Evolutionary conservation across 2,113 vertebrate genomes (phyloP).

Genomic region (Pampusana beccarii): DNA sequence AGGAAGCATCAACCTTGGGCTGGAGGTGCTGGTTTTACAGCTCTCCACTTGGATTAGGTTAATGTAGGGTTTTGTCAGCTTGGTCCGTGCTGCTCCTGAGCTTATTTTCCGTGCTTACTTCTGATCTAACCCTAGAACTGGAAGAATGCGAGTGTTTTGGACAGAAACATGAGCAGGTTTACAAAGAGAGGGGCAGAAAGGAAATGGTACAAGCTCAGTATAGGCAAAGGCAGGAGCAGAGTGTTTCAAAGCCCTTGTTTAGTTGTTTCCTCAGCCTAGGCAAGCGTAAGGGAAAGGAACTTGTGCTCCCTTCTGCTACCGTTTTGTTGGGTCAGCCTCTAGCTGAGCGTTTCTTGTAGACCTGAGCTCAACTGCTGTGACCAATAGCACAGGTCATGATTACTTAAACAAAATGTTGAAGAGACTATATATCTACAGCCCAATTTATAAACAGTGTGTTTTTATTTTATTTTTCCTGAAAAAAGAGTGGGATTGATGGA

Average conservation of each 20-base stretch:
- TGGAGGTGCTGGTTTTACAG: not conserved
- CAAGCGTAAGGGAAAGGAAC: not conserved
- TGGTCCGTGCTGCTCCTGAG: not conserved
- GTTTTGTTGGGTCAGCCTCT: not conserved
- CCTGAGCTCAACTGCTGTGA: not conserved
- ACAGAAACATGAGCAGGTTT: not conserved
- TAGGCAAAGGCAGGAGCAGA: not conserved
- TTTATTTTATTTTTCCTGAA: not conserved
- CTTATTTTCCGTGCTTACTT: not conserved
- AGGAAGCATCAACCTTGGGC: no score
- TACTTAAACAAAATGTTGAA: not conserved
- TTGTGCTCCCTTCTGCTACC: not conserved
- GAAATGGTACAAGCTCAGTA: not conserved
- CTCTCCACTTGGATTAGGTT: not conserved
- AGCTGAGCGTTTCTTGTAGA: not conserved
- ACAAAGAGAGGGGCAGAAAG: not conserved
- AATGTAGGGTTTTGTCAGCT: not conserved
- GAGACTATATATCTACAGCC: not conserved
- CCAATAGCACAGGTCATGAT: accelerated
- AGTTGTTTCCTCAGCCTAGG: not conserved
- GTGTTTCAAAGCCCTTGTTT: not conserved
- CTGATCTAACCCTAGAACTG: not conserved
- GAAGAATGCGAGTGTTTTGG: not conserved
- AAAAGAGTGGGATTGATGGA: not conserved
- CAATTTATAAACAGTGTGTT: not conserved